Evolutionary conservation across 2,888 invertebrate genomes (phyloP).

Genomic region (Aricia artaxerxes): DNA sequence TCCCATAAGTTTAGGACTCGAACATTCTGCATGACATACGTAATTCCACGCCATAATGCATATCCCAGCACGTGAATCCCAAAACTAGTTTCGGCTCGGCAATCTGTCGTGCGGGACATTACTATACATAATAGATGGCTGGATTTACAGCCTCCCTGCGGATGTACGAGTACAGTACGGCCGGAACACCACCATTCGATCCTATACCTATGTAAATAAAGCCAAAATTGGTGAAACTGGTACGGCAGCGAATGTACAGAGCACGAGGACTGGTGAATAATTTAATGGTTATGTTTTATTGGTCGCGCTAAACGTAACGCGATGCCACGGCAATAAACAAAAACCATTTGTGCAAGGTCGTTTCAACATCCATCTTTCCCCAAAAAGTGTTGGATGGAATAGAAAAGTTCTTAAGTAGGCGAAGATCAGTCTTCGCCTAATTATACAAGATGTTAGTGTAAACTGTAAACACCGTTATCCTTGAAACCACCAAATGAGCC

Average conservation of each 20-base stretch:
- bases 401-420: neutral
- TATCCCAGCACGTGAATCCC: conserved; percentile 25
- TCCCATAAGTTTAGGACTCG: neutral
- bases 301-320: neutral
- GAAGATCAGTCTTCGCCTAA: neutral
- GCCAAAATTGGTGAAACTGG: neutral
- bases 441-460: neutral
- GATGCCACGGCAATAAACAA: neutral
- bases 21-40: neutral
- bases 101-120: conserved; percentile 39
- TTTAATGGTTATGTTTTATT: neutral
- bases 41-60: neutral
- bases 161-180: neutral
- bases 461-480: no score
- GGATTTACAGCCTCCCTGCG: conserved; percentile 30
- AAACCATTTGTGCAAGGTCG: neutral
- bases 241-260: neutral
- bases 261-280: neutral
- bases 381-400: neutral
- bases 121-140: conserved; percentile 41
- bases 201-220: neutral
- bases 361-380: neutral
- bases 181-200: neutral
- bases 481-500: no score
- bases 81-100: conserved; percentile 29